Base-by-base conservation (phyloP, 2,888 invertebrate genomes). In the Spialia ferax region DNA sequence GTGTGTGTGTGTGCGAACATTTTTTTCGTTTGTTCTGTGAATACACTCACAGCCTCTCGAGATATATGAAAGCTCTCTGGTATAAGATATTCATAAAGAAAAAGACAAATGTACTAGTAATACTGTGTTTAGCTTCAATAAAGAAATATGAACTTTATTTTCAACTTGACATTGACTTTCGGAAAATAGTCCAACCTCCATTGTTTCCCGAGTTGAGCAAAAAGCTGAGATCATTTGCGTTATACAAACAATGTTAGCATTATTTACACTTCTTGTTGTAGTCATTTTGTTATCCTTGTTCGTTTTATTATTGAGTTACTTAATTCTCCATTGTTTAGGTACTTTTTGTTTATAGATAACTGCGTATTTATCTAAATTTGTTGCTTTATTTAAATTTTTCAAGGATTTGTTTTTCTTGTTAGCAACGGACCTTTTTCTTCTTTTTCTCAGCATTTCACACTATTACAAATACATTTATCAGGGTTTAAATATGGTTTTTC, bases 121-220 rank as follows among this genome's bases (percentile, higher is more conserved):
- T 13, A 38, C 11, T 38, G 13, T 38, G 11, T 38, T 10, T 38
- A 13, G 13, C 8, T 38, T 38, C 35, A 38, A 38, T 8, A n/a
- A n/a, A 38, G 35, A 45, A 20, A 18, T 18, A 1, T 45, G 18
- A n/a, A 54, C 23, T 2, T 50, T 22, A 61, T 32, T 50, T 32
- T 32, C 29, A 18, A 61, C 32, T 32, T 61, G 61, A 50, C 50
- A 48, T 61, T 61, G 50, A 61, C 61, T 50, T 61, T 61, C 42
- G 38, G 15, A 22, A 35, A 56, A 8, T 35, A 23, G 42, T 57
- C 42, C 32, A 50, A 50, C 11, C 61, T 50, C 26, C 26, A 50
- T 61, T 61, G 61, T 61, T 50, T 61, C 20, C 48, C 20, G 42
- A 26, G 50, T 22, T 57, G 0, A 35, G 11, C 15, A 57, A 57